phyloP scores from a whole-genome alignment of 1,140 invertebrate species.

The Lasioglossum albipes region DNA sequence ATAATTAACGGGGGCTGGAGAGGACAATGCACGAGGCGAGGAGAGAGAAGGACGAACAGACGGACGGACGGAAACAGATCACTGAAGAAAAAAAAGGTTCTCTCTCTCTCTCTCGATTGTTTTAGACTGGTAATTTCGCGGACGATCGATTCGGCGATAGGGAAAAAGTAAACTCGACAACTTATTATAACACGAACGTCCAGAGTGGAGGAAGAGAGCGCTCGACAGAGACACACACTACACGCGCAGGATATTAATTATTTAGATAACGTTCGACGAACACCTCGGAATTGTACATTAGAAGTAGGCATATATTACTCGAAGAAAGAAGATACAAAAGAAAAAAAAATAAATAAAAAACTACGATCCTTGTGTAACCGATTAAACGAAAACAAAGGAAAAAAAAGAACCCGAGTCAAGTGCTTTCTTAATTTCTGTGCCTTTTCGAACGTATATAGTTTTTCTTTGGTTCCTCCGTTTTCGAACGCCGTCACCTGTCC shows the following conservation, averaged over 20 bases:
- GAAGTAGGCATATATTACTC: conserved; percentile 63
- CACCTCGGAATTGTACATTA: conserved; percentile 63
- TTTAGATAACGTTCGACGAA: conserved; percentile 39
- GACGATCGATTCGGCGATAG: too few relatives aligned
- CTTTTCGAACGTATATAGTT: conserved; percentile 63
- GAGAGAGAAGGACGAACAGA: too few relatives aligned
- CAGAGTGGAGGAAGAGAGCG: not conserved
- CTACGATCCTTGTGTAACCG: conserved; percentile 63
- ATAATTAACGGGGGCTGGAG: too few relatives aligned
- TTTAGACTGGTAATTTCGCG: too few relatives aligned
- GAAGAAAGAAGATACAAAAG: conserved; percentile 47
- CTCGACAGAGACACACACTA: conserved; percentile 9
- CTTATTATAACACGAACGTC: too few relatives aligned
- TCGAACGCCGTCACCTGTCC: conserved; percentile 21
- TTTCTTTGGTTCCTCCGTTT: conserved; percentile 4
- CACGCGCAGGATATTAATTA: conserved; percentile 7
- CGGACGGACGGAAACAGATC: too few relatives aligned
- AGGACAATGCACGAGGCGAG: too few relatives aligned
- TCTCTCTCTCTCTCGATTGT: too few relatives aligned
- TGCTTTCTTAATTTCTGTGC: conserved; percentile 76
- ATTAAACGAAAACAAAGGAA: conserved; percentile 41
- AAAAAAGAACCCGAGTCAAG: conserved; percentile 57
- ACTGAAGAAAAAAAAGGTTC: too few relatives aligned
- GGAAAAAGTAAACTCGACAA: too few relatives aligned
- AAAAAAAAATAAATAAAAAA: conserved; percentile 67